Conservation (phyloP, 2,113 vertebrate genomes). For the Gallinago paraguaiae region DNA sequence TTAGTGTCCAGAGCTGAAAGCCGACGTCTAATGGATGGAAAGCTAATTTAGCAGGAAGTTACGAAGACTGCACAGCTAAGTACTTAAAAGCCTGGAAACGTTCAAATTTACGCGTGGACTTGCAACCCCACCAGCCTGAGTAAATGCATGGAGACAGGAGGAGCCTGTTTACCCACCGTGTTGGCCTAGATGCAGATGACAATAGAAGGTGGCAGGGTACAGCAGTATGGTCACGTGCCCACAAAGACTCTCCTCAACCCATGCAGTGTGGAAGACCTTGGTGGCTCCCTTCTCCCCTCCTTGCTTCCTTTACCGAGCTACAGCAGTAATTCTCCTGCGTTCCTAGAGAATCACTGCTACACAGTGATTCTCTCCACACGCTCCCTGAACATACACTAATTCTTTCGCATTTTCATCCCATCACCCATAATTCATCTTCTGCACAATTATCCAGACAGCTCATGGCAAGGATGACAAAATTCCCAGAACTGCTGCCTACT, state of each 20-base stretch:
- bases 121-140: neutral
- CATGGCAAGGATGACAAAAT: neutral
- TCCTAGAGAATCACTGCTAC: too few species aligned
- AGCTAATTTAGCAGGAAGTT: neutral
- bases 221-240: neutral
- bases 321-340: neutral
- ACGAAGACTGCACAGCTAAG: neutral
- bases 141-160: neutral
- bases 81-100: neutral
- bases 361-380: rapidly evolving
- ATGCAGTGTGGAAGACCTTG: neutral
- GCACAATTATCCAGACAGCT: neutral
- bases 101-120: neutral
- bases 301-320: neutral
- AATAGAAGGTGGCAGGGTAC: neutral
- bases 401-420: neutral
- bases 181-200: neutral
- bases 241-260: neutral
- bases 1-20: neutral
- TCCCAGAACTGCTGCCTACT: neutral
- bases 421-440: neutral
- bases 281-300: neutral
- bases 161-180: rapidly evolving
- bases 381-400: too few species aligned
- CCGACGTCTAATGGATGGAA: neutral